Percentiles rank a stretch among this genome's conserved stretches.
These are phyloP conservation scores for Drosophila pectinifera DNA, from an alignment of 1,140 invertebrate genomes.

Conservation along the genomic window DNA sequence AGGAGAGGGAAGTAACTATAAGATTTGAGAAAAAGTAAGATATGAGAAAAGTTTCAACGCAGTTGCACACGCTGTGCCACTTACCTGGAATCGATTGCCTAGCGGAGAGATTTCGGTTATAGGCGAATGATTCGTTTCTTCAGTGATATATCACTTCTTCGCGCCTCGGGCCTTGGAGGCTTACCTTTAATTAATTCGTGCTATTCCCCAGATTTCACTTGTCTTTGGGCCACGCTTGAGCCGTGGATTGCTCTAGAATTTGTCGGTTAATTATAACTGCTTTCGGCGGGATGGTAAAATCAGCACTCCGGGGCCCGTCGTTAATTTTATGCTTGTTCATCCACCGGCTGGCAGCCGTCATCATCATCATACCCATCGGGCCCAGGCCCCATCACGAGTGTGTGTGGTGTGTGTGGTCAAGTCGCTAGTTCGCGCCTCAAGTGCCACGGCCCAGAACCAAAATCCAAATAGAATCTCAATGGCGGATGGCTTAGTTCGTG, in stretches of 20 bases:
- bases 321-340: conserved; percentile 66
- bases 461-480: conserved; percentile 39
- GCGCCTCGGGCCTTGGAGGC: conserved; percentile 9
- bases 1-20: background rate
- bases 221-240: conserved; percentile 63
- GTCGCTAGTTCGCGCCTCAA: conserved; percentile 53
- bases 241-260: conserved; percentile 77
- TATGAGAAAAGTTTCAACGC: conserved; percentile 28
- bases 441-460: conserved; percentile 44
- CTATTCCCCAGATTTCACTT: conserved; percentile 74
- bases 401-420: conserved; percentile 64
- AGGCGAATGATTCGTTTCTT: conserved; percentile 46
- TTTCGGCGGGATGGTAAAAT: conserved; percentile 35
- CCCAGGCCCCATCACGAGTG: conserved; percentile 2
- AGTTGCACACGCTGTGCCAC: conserved; percentile 61
- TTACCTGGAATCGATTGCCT: conserved; percentile 65
- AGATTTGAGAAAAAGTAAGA: conserved; percentile 8
- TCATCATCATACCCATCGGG: conserved; percentile 10
- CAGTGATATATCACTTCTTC: conserved; percentile 36
- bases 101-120: conserved; percentile 31
- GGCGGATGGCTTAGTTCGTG: conserved; percentile 38
- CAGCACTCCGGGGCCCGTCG: conserved; percentile 32
- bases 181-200: conserved; percentile 66
- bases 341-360: conserved; percentile 24
- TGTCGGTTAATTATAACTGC: conserved; percentile 67